A percentile compares a stretch with the other conserved stretches of the same genome.
phyloP scores from a whole-genome alignment of 2,113 vertebrate species.

The Numenius arquata region DNA sequence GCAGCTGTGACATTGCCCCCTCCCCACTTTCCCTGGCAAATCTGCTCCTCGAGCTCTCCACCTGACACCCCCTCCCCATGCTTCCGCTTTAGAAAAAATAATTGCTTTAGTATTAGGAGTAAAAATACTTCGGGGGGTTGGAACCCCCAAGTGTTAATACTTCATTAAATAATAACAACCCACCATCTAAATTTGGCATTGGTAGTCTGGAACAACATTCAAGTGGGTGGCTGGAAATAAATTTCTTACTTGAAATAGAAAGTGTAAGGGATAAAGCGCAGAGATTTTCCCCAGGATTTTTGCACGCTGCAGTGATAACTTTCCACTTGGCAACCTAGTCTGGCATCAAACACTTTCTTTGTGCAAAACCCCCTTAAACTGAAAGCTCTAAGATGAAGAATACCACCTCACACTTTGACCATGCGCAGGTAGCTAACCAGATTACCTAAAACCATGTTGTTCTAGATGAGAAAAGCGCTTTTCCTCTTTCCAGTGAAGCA shows the following conservation, averaged over 20 bases:
- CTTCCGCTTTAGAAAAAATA: neutral
- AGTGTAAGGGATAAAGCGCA: neutral
- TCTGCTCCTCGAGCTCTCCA: neutral
- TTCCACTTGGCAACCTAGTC: neutral
- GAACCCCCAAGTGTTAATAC: fast-evolving
- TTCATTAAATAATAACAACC: neutral
- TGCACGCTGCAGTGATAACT: fast-evolving
- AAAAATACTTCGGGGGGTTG: fast-evolving
- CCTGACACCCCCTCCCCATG: neutral
- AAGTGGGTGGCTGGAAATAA: neutral
- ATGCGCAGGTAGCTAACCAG: neutral
- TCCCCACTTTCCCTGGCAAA: neutral
- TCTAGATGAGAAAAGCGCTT: neutral
- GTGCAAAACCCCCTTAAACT: neutral
- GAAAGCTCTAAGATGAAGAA: neutral
- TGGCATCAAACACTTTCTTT: neutral
- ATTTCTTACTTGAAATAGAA: neutral
- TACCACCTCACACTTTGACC: neutral
- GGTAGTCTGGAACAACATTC: neutral
- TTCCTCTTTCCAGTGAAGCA: constrained; percentile 41
- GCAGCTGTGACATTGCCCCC: fast-evolving
- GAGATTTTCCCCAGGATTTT: neutral
- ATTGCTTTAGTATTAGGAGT: neutral
- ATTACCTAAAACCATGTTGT: neutral
- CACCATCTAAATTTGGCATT: neutral